These are phyloP conservation scores for Cercopithecus mona DNA, from an alignment of 2,113 vertebrate genomes.

Conservation along the genomic window DNA sequence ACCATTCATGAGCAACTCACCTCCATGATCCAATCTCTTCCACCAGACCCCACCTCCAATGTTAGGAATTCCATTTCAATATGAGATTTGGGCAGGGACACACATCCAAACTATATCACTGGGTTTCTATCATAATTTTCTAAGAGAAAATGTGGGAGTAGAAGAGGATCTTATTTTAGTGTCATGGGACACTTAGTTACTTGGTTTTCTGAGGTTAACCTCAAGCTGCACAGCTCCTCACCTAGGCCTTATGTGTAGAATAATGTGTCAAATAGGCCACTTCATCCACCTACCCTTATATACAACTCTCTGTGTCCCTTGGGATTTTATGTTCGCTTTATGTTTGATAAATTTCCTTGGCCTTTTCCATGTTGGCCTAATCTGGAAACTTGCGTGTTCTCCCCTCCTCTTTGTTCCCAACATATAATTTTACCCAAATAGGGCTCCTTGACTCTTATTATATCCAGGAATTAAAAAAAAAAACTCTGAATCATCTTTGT, in stretches of 20 bases:
- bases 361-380: not conserved
- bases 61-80: too few species aligned
- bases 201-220: not conserved
- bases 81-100: too few species aligned
- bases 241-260: not conserved
- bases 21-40: too few species aligned
- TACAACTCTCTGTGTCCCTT: not conserved
- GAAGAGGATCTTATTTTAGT: not conserved
- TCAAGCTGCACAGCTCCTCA: not conserved
- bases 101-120: too few species aligned
- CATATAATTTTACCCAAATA: not conserved
- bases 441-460: not conserved
- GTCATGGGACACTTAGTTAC: not conserved
- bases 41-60: too few species aligned
- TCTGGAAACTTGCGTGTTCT: not conserved
- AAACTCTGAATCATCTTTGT: not conserved
- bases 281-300: not conserved
- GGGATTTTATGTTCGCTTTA: not conserved
- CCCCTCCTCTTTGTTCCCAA: not conserved
- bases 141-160: not conserved
- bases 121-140: not conserved
- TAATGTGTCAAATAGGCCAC: too few species aligned
- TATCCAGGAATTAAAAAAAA: not conserved
- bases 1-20: too few species aligned
- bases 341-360: not conserved